Conservation (phyloP, 2,888 invertebrate species). For the Patella depressa region DNA sequence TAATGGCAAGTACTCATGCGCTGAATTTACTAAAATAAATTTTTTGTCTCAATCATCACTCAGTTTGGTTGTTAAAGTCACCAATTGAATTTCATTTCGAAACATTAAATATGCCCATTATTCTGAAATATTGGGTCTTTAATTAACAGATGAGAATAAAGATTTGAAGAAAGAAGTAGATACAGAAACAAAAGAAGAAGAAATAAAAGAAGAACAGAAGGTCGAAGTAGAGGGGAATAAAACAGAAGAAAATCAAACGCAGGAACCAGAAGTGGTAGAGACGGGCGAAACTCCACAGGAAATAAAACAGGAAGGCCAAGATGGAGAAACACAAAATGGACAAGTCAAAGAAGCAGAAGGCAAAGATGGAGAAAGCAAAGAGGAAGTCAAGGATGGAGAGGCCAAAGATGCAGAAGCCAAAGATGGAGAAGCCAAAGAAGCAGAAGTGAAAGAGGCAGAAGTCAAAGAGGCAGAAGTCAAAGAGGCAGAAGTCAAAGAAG, state of each 20-base stretch:
- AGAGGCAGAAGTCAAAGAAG: conserved; percentile 11
- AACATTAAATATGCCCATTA: no score
- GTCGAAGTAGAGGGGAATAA: conserved; percentile 23
- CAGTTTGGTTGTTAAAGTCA: no score
- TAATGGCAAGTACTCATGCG: no score
- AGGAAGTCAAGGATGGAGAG: conserved; percentile 14
- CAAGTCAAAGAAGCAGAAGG: conserved; percentile 21
- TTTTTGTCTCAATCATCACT: no score
- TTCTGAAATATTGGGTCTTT: no score
- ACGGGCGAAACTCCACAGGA: conserved; percentile 11
- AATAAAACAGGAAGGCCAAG: background rate
- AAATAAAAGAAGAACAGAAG: background rate
- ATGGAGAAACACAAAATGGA: conserved; percentile 19
- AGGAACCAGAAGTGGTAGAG: conserved; percentile 23
- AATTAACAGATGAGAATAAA: background rate
- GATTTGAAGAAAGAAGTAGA: background rate
- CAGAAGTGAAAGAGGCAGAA: background rate
- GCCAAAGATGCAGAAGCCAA: conserved; percentile 10
- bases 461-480: conserved; percentile 2
- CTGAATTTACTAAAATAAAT: no score
- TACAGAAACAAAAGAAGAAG: background rate
- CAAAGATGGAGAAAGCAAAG: conserved; percentile 21
- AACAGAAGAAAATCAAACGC: conserved; percentile 26
- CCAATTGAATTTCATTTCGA: no score
- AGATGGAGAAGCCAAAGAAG: background rate